Evolutionary conservation across 2,888 invertebrate species (phyloP).

Genomic region (Andricus curvator): DNA sequence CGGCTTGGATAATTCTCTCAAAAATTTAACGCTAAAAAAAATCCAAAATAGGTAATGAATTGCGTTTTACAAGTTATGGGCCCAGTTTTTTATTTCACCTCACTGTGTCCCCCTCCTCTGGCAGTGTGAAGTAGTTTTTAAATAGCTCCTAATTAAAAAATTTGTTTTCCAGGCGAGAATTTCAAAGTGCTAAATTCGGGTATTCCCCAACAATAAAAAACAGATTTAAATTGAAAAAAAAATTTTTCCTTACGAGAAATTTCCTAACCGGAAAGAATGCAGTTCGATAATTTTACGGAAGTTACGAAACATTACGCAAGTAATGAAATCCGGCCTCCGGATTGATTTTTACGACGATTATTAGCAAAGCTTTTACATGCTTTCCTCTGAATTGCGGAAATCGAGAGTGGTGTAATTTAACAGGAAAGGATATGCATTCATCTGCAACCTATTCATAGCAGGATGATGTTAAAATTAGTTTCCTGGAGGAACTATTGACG

Average conservation of each 20-base stretch:
- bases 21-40: too few species aligned
- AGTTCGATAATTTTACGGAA: not conserved
- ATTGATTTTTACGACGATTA: not conserved
- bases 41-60: too few species aligned
- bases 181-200: too few species aligned
- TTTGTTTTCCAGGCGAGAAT: too few species aligned
- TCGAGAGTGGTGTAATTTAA: not conserved
- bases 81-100: too few species aligned
- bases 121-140: too few species aligned
- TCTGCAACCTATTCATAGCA: not conserved
- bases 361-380: not conserved
- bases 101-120: too few species aligned
- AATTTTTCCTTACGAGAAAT: not conserved
- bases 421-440: not conserved
- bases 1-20: too few species aligned
- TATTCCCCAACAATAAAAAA: too few species aligned
- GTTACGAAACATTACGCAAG: not conserved
- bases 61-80: too few species aligned
- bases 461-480: constrained; percentile 10
- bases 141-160: too few species aligned
- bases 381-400: not conserved
- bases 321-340: not conserved
- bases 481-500: constrained; percentile 5
- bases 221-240: too few species aligned
- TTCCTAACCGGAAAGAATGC: not conserved